A percentile compares a stretch with the other conserved stretches of the same genome.
phyloP scores from a whole-genome alignment of 2,888 invertebrate species.

The Blera fallax region DNA sequence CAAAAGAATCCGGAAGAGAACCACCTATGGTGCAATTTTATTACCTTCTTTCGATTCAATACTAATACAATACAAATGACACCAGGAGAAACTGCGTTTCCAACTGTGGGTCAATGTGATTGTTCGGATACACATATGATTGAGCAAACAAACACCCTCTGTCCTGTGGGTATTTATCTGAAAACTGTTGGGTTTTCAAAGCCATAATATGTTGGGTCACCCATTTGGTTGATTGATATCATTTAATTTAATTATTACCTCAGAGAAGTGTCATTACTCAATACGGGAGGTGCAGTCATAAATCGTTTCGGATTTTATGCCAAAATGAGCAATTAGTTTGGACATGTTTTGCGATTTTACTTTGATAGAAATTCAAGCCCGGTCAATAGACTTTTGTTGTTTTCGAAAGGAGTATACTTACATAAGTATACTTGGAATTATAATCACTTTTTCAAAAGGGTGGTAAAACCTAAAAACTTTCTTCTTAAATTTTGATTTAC shows the following conservation, averaged over 20 bases:
- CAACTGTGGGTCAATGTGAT: slow-evolving; percentile 33
- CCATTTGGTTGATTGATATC: slow-evolving; percentile 35
- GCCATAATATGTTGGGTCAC: slow-evolving; percentile 32
- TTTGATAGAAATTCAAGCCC: too few relatives aligned
- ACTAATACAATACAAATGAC: slow-evolving; percentile 71
- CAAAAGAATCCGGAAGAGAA: slow-evolving; percentile 73
- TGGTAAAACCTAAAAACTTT: too few relatives aligned
- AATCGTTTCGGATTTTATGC: slow-evolving; percentile 21
- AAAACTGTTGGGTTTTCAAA: slow-evolving; percentile 23
- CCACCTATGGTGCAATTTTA: slow-evolving; percentile 74
- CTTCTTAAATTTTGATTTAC: too few relatives aligned
- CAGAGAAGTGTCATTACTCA: slow-evolving; percentile 11
- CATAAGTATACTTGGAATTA: too few relatives aligned
- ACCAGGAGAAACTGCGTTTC: slow-evolving; percentile 33
- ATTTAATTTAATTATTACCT: slow-evolving; percentile 49
- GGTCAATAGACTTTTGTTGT: too few relatives aligned
- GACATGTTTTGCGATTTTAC: too few relatives aligned
- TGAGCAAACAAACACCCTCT: slow-evolving; percentile 68
- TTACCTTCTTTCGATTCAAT: slow-evolving; percentile 60
- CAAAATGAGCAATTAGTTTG: background rate
- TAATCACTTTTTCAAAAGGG: too few relatives aligned
- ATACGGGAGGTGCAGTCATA: background rate
- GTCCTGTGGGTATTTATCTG: slow-evolving; percentile 63
- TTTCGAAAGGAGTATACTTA: too few relatives aligned
- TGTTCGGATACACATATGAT: slow-evolving; percentile 44